Percentiles rank a stretch among this genome's conserved stretches.
Evolutionary conservation across 53 echinoderm and acorn worm species (phyloP).

Genomic region (Zoroaster sp.): DNA sequence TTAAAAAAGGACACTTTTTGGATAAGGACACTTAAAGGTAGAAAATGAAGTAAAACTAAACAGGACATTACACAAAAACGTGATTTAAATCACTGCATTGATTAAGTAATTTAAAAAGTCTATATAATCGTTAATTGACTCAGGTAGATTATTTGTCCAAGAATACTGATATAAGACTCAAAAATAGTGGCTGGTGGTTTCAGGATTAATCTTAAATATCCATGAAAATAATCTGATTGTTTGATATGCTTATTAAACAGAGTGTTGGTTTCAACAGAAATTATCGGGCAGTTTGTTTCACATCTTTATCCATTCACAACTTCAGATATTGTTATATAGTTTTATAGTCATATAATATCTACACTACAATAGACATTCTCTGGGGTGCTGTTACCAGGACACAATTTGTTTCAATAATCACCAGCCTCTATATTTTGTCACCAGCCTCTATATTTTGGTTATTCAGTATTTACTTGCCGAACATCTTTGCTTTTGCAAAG

Average conservation of each 20-base stretch:
- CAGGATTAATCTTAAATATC: neutral
- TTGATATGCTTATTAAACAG: too few relatives aligned
- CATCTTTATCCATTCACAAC: too few relatives aligned
- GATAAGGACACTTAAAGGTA: neutral
- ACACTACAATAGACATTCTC: too few relatives aligned
- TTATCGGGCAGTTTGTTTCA: too few relatives aligned
- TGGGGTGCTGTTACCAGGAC: too few relatives aligned
- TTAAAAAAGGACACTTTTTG: neutral
- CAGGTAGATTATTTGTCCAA: neutral
- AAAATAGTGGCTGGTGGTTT: neutral
- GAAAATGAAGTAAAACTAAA: neutral
- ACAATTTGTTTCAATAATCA: too few relatives aligned
- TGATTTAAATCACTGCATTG: neutral
- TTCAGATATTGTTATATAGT: too few relatives aligned
- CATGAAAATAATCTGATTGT: too few relatives aligned
- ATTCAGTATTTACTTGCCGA: conserved; percentile 21
- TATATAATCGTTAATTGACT: neutral
- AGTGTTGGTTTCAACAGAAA: too few relatives aligned
- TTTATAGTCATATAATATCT: too few relatives aligned
- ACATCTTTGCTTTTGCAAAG: conserved; percentile 43
- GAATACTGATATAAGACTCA: neutral
- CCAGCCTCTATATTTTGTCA: too few relatives aligned
- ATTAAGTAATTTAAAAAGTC: neutral
- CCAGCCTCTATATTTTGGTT: conserved; percentile 13
- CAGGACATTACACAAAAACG: neutral